Conservation (phyloP, 2,888 invertebrate genomes). For the Formica aserva region DNA sequence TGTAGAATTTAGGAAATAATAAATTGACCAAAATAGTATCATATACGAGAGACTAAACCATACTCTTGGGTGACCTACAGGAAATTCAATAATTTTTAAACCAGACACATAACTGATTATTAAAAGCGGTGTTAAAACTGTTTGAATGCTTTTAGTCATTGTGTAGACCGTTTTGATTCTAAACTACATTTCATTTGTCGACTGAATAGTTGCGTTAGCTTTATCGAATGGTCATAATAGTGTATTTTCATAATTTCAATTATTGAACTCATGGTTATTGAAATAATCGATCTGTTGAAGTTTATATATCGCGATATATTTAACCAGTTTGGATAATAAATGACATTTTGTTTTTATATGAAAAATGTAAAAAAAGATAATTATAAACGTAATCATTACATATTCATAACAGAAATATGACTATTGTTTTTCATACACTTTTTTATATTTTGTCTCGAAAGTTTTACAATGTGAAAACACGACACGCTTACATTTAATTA, state of each 20-base stretch:
- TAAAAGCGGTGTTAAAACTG: conserved; percentile 11
- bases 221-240: background rate
- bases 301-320: background rate
- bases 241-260: background rate
- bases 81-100: conserved; percentile 9
- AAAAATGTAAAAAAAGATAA: background rate
- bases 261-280: background rate
- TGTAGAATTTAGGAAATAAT: background rate
- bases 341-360: background rate
- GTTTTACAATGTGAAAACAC: background rate
- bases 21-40: background rate
- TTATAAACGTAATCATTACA: background rate
- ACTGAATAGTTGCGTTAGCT: background rate
- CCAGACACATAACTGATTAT: background rate
- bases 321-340: background rate
- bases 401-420: too few relatives aligned
- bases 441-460: too few relatives aligned
- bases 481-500: too few relatives aligned
- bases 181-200: background rate
- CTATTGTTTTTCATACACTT: too few relatives aligned
- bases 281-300: background rate
- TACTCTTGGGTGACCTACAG: background rate
- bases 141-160: conserved; percentile 4
- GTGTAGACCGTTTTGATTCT: background rate
- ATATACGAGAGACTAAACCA: background rate